Conservation (phyloP, 2,888 invertebrate species). For the Teleiodes luculella region DNA sequence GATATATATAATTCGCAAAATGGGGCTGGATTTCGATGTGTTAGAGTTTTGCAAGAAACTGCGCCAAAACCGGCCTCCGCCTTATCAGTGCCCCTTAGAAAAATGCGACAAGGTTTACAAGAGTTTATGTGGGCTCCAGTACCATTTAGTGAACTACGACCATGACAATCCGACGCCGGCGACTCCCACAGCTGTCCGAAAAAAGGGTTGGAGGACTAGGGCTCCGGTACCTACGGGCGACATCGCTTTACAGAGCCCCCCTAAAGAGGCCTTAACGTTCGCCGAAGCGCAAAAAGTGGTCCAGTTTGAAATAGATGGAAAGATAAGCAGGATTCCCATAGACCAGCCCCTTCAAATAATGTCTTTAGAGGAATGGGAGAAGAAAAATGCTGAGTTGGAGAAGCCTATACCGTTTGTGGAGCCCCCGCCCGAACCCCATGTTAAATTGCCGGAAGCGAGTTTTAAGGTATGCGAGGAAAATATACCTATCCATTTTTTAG, state of each 20-base stretch:
- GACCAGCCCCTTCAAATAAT: conserved; percentile 84
- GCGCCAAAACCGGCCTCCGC: conserved; percentile 87
- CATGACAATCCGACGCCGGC: conserved; percentile 87
- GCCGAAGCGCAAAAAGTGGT: conserved; percentile 92
- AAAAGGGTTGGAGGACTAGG: conserved; percentile 79
- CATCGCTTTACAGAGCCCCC: conserved; percentile 70
- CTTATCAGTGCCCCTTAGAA: conserved; percentile 91
- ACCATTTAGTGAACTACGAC: conserved; percentile 91
- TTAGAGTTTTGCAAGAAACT: conserved; percentile 91
- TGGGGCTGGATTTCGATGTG: conserved; percentile 92
- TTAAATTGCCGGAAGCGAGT: conserved; percentile 70
- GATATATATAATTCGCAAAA: conserved; percentile 34
- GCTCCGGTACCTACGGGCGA: conserved; percentile 79
- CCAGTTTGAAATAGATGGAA: conserved; percentile 91
- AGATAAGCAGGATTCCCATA: conserved; percentile 82
- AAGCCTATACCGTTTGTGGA: conserved; percentile 65
- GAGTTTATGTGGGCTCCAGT: conserved; percentile 90
- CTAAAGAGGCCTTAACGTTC: conserved; percentile 86
- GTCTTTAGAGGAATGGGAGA: conserved; percentile 82
- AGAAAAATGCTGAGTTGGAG: conserved; percentile 65
- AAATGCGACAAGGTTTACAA: conserved; percentile 92
- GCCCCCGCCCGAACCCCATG: conserved; percentile 64
- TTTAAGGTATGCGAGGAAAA: conserved; percentile 48
- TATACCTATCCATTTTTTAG: neutral
- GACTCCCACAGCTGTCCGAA: conserved; percentile 80